Evolutionary conservation across 2,888 invertebrate species (phyloP).

Genomic region (Rhamnusium bicolor): DNA sequence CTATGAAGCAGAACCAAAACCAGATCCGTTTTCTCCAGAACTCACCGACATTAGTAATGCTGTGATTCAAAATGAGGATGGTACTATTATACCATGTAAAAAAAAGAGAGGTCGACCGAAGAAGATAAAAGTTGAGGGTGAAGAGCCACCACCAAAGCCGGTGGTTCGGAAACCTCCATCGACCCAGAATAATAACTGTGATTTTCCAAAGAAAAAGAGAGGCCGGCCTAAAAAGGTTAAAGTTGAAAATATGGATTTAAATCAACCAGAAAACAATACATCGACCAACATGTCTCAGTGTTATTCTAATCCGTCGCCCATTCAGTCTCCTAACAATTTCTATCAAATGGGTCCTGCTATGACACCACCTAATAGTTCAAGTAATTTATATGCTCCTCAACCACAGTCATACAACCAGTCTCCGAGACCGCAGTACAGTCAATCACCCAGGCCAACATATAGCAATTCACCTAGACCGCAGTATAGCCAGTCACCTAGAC

Average conservation of each 20-base stretch:
- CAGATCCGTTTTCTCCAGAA: conserved; percentile 67
- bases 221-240: conserved; percentile 91
- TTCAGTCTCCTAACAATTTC: conserved; percentile 72
- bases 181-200: conserved; percentile 70
- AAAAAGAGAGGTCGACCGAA: conserved; percentile 94
- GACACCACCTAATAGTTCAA: conserved; percentile 68
- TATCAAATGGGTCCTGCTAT: conserved; percentile 69
- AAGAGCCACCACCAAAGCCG: conserved; percentile 74
- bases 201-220: conserved; percentile 88
- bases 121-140: conserved; percentile 84
- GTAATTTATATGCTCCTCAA: conserved; percentile 66
- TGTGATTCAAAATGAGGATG: conserved; percentile 76
- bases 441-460: conserved; percentile 71
- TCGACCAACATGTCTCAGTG: conserved; percentile 71
- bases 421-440: conserved; percentile 65
- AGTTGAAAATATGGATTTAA: conserved; percentile 76
- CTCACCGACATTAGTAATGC: conserved; percentile 72
- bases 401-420: conserved; percentile 61
- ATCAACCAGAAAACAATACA: conserved; percentile 67
- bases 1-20: conserved; percentile 75
- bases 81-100: conserved; percentile 81
- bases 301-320: conserved; percentile 72
- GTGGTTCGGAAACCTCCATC: conserved; percentile 72
- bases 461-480: conserved; percentile 63
- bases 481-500: conserved; percentile 67